These are phyloP conservation scores for Notodonta dromedarius DNA, from an alignment of 2,888 invertebrate species.

Conservation along the genomic window DNA sequence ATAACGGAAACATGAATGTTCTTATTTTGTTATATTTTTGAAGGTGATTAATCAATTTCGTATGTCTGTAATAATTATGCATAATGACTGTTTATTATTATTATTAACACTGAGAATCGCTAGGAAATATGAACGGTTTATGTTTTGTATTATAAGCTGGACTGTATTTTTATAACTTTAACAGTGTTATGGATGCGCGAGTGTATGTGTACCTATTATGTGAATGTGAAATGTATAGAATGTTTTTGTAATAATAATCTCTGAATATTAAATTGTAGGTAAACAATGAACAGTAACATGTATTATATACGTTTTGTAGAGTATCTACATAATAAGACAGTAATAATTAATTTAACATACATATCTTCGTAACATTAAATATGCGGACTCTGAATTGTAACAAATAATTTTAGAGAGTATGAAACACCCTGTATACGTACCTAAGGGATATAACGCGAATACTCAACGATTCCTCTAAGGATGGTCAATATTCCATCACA, in stretches of 20 bases:
- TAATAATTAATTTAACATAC: conserved; percentile 50
- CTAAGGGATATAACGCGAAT: conserved; percentile 44
- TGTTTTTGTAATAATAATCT: conserved; percentile 46
- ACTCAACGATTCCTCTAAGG: conserved; percentile 62
- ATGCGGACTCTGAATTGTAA: conserved; percentile 28
- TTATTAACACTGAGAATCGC: conserved; percentile 50
- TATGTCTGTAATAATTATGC: conserved; percentile 1
- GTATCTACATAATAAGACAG: conserved; percentile 56
- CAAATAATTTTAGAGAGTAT: conserved; percentile 32
- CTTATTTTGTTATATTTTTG: too few species aligned
- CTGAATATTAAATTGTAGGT: conserved; percentile 31
- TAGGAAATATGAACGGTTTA: conserved; percentile 59
- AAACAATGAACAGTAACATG: conserved; percentile 33
- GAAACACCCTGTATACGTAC: conserved; percentile 29
- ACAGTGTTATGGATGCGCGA: conserved; percentile 49
- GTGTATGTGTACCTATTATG: conserved; percentile 48
- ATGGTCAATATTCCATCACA: conserved; percentile 76
- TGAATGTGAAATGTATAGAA: conserved; percentile 53
- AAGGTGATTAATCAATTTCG: background rate
- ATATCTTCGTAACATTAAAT: conserved; percentile 46
- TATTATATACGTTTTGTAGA: conserved; percentile 62
- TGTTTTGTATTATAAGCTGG: conserved; percentile 75
- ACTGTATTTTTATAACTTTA: conserved; percentile 62
- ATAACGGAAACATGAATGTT: conserved; percentile 15
- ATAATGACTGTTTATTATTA: conserved; percentile 48